Conservation (phyloP, 2,888 invertebrate species). For the Andrena chrysosceles region DNA sequence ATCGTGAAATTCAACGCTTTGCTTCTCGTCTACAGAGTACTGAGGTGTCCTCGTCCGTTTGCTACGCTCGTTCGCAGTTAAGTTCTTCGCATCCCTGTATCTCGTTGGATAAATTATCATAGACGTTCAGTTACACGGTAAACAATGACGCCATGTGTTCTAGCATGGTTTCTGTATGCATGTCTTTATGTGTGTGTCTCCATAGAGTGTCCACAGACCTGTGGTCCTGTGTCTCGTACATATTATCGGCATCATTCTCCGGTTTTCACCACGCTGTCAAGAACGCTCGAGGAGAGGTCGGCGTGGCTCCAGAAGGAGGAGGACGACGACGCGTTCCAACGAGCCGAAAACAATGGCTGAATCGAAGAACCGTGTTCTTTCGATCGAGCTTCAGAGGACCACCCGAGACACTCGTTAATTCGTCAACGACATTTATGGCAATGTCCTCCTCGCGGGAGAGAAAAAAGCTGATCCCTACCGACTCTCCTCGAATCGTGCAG, state of each 20-base stretch:
- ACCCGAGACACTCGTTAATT: not conserved
- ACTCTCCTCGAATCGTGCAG: slow-evolving; percentile 76
- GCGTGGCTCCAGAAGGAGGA: slow-evolving; percentile 45
- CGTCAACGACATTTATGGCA: slow-evolving; percentile 58
- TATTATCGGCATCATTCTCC: slow-evolving; percentile 53
- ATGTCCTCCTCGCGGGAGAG: slow-evolving; percentile 64
- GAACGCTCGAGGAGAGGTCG: slow-evolving; percentile 69
- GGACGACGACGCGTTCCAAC: slow-evolving; percentile 62
- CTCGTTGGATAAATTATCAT: slow-evolving; percentile 53
- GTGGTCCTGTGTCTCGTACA: slow-evolving; percentile 52
- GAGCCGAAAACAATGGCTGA: slow-evolving; percentile 17
- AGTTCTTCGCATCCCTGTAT: slow-evolving; percentile 44
- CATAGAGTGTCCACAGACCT: slow-evolving; percentile 46
- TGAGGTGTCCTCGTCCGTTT: slow-evolving; percentile 20
- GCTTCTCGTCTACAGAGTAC: not conserved
- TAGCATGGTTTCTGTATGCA: too few relatives aligned
- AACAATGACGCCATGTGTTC: slow-evolving; percentile 50
- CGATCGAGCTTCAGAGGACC: slow-evolving; percentile 13
- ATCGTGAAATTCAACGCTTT: not conserved
- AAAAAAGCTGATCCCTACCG: slow-evolving; percentile 50
- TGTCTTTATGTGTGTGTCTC: slow-evolving; percentile 41
- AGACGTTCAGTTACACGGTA: slow-evolving; percentile 59
- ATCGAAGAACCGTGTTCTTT: slow-evolving; percentile 5
- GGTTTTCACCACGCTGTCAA: slow-evolving; percentile 55
- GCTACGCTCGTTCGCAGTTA: slow-evolving; percentile 38